phyloP scores from a whole-genome alignment of 2,888 invertebrate species.

The Eugnorisma glareosa region DNA sequence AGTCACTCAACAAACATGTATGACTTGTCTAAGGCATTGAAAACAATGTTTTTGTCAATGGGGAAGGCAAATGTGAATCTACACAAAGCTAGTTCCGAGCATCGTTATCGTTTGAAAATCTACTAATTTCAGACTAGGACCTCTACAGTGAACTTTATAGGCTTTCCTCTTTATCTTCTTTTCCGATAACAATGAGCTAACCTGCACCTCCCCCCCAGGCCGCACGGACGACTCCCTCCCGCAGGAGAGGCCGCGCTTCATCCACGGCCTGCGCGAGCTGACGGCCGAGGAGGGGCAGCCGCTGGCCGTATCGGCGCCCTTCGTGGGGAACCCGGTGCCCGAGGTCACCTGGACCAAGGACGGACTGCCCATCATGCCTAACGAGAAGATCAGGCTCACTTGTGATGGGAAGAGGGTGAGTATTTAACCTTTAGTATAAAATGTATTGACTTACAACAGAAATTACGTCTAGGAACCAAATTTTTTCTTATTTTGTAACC shows the following conservation, averaged over 20 bases:
- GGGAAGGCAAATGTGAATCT: background rate
- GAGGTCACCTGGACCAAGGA: slow-evolving; percentile 95
- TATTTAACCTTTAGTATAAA: background rate
- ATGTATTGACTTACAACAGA: too few species aligned
- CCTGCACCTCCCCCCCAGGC: slow-evolving; percentile 68
- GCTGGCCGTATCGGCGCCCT: slow-evolving; percentile 92
- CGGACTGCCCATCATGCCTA: slow-evolving; percentile 92
- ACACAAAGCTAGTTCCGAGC: background rate
- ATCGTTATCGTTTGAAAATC: background rate
- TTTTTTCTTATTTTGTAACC: too few species aligned
- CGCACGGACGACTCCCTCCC: slow-evolving; percentile 92
- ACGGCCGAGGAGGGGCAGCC: slow-evolving; percentile 96
- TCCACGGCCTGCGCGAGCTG: slow-evolving; percentile 93
- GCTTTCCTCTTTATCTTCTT: background rate
- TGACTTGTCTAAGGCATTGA: background rate
- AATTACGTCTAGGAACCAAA: too few species aligned
- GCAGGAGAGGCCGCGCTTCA: slow-evolving; percentile 94
- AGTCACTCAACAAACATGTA: background rate
- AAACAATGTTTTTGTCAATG: background rate
- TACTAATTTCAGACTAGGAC: background rate
- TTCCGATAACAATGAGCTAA: too few species aligned
- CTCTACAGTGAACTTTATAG: background rate
- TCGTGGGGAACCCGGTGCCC: slow-evolving; percentile 95
- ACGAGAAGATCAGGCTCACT: slow-evolving; percentile 93
- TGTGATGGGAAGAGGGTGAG: slow-evolving; percentile 95